Evolutionary conservation across 2,888 invertebrate species (phyloP).

Genomic region (Ramazzottius varieornatus): DNA sequence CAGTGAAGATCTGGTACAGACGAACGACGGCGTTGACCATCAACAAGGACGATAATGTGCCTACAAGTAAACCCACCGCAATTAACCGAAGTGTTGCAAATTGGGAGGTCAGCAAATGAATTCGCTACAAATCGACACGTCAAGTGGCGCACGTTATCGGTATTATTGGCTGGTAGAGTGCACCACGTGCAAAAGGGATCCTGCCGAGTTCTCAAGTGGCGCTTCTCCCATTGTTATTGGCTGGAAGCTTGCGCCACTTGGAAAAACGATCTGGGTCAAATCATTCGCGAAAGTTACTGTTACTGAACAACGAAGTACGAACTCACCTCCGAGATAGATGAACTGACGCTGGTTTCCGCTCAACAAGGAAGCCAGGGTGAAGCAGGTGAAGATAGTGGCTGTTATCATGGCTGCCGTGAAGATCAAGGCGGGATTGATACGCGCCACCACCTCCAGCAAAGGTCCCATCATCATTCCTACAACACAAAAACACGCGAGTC

Average conservation of each 20-base stretch:
- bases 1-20: slow-evolving; percentile 19
- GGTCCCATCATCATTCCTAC: slow-evolving; percentile 64
- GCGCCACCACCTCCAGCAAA: slow-evolving; percentile 46
- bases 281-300: too few species aligned
- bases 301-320: too few species aligned
- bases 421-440: slow-evolving; percentile 59
- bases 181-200: too few species aligned
- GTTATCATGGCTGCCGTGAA: slow-evolving; percentile 60
- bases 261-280: too few species aligned
- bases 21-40: slow-evolving; percentile 37
- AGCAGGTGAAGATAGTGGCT: slow-evolving; percentile 62
- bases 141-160: too few species aligned
- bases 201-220: too few species aligned
- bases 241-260: too few species aligned
- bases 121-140: too few species aligned
- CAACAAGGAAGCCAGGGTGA: slow-evolving; percentile 59
- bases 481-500: slow-evolving; percentile 16
- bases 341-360: slow-evolving; percentile 53
- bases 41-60: slow-evolving; percentile 46
- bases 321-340: slow-evolving; percentile 54
- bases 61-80: slow-evolving; percentile 12
- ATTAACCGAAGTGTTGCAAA: too few species aligned
- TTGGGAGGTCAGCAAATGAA: too few species aligned
- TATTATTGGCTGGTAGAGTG: too few species aligned
- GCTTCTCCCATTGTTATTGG: too few species aligned